These are phyloP conservation scores for Manis pentadactyla DNA, from an alignment of 2,797 vertebrate species.

Conservation along the genomic window DNA sequence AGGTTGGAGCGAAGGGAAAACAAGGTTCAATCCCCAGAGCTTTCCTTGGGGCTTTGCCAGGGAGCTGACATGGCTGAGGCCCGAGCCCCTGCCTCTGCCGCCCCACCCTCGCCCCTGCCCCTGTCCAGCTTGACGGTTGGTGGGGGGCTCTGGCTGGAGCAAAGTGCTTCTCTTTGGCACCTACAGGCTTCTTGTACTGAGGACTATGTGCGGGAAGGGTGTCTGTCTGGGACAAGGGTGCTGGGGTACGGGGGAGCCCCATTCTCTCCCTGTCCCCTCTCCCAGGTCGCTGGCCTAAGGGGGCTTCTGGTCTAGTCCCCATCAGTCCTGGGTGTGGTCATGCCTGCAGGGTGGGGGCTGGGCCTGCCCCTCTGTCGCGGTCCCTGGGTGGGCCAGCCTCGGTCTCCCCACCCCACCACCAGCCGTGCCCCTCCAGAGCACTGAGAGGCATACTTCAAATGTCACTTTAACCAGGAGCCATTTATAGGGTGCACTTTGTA, in stretches of 20 bases:
- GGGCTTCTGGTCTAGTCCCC: neutral
- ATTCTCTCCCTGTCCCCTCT: neutral
- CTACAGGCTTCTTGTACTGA: neutral
- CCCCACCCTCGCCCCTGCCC: neutral
- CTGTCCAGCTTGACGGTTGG: too few species aligned
- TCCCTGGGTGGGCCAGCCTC: neutral
- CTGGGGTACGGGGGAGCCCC: too few species aligned
- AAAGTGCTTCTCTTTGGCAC: neutral
- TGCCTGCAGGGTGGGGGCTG: accelerated
- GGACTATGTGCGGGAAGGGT: too few species aligned
- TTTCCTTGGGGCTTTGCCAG: neutral
- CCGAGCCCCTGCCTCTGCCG: neutral
- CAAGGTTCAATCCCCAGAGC: neutral
- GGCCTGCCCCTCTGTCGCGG: neutral
- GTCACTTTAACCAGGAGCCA: conserved; percentile 43
- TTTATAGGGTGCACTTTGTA: conserved; percentile 57
- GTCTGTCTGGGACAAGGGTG: too few species aligned
- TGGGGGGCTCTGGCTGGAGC: neutral
- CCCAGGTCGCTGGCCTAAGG: neutral
- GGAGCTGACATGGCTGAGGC: neutral
- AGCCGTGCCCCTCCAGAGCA: accelerated
- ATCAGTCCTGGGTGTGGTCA: accelerated
- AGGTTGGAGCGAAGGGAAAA: neutral
- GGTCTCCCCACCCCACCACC: neutral
- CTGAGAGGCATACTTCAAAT: neutral